phyloP scores from a whole-genome alignment of 2,113 vertebrate species.

The Sander vitreus region DNA sequence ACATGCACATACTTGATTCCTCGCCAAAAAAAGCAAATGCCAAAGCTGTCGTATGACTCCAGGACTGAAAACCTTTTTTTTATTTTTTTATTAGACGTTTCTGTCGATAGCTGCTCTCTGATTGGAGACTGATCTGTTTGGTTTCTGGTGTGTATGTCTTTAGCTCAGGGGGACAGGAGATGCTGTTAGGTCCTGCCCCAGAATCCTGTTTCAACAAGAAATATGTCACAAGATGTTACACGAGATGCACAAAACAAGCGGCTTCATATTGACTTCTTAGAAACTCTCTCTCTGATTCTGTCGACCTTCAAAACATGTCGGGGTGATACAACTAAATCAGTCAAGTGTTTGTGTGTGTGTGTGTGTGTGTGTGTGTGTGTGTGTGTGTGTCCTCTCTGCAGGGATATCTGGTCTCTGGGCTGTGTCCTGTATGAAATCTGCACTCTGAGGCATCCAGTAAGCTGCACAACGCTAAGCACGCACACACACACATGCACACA shows the following conservation, averaged over 20 bases:
- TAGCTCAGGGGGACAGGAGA: background rate
- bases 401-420: conserved; percentile 95
- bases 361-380: conserved; percentile 28
- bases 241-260: background rate
- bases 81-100: background rate
- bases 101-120: background rate
- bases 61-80: background rate
- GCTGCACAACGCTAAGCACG: conserved; percentile 62
- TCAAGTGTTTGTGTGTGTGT: conserved; percentile 30
- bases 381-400: conserved; percentile 69
- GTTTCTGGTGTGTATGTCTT: conserved; percentile 23
- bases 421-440: conserved; percentile 94
- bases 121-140: background rate
- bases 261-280: background rate
- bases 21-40: background rate
- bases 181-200: background rate
- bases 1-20: conserved; percentile 10
- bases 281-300: conserved; percentile 5
- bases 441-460: conserved; percentile 91
- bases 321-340: background rate
- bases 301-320: background rate
- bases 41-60: background rate
- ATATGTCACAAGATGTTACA: background rate
- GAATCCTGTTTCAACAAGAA: conserved; percentile 42
- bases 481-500: background rate